Evolutionary conservation across 2,888 invertebrate genomes (phyloP).

Genomic region (Chrysomela aeneicollis): DNA sequence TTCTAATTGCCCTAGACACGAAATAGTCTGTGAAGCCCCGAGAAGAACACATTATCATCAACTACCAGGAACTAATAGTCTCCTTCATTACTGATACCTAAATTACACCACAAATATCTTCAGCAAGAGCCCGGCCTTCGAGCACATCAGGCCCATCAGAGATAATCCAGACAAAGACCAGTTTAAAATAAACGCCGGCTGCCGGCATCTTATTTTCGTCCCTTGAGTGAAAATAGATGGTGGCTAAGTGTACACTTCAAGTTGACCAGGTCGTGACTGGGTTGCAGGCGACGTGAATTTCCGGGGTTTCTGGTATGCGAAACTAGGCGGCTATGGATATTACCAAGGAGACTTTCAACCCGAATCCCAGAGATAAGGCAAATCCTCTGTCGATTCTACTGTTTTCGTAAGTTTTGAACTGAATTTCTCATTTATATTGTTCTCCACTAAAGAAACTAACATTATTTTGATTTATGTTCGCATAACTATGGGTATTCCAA

Average conservation of each 20-base stretch:
- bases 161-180: constrained; percentile 14
- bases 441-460: too few species aligned
- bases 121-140: background rate
- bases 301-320: background rate
- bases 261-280: background rate
- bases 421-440: too few species aligned
- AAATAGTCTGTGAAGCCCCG: background rate
- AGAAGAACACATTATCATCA: background rate
- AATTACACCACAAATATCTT: constrained; percentile 13
- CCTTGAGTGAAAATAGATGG: background rate
- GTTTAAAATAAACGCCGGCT: background rate
- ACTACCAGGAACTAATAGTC: constrained; percentile 8
- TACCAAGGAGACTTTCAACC: constrained; percentile 62
- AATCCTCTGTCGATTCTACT: constrained; percentile 62
- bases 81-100: constrained; percentile 8
- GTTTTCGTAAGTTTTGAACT: constrained; percentile 63
- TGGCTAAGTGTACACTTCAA: background rate
- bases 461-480: too few species aligned
- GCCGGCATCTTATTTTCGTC: background rate
- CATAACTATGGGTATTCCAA: too few species aligned
- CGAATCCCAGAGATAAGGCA: constrained; percentile 63
- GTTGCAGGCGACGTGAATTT: background rate
- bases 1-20: background rate
- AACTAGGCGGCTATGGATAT: constrained; percentile 59
- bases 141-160: constrained; percentile 14